Conservation (phyloP, 2,888 invertebrate species). For the Polietes domitor region DNA sequence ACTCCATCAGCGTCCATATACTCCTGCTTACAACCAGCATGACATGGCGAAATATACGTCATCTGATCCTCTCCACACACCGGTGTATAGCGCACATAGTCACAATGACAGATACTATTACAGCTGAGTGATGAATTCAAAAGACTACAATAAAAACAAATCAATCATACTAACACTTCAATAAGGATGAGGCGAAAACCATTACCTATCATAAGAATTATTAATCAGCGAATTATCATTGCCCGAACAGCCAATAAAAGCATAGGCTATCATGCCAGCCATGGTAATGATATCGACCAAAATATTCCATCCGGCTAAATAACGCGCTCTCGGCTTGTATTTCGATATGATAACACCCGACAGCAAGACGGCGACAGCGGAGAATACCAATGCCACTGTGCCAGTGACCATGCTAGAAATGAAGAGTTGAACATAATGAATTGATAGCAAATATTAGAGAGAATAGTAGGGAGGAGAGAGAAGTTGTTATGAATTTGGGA, state of each 20-base stretch:
- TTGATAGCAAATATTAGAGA: background rate
- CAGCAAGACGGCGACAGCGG: conserved; percentile 85
- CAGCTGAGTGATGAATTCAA: conserved; percentile 78
- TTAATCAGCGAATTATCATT: conserved; percentile 81
- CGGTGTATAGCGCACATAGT: conserved; percentile 87
- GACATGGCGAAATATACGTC: conserved; percentile 89
- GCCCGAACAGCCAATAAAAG: conserved; percentile 85
- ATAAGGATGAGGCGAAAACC: conserved; percentile 66
- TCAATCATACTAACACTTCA: too few relatives aligned
- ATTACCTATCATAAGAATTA: conserved; percentile 71
- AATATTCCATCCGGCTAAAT: conserved; percentile 86
- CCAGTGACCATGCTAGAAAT: conserved; percentile 87
- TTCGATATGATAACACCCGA: conserved; percentile 85
- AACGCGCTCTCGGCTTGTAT: conserved; percentile 84
- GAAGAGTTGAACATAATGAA: background rate
- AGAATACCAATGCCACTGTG: conserved; percentile 85
- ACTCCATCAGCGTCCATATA: conserved; percentile 75
- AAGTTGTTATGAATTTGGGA: too few relatives aligned
- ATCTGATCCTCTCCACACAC: conserved; percentile 85
- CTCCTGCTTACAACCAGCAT: conserved; percentile 85
- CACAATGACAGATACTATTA: conserved; percentile 85
- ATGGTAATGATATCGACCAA: conserved; percentile 84
- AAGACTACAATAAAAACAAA: conserved; percentile 55
- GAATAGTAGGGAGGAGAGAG: background rate
- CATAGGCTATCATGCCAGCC: conserved; percentile 84